These are phyloP conservation scores for Prosopocoilus inquinatus DNA, from an alignment of 2,888 invertebrate genomes.

Conservation along the genomic window DNA sequence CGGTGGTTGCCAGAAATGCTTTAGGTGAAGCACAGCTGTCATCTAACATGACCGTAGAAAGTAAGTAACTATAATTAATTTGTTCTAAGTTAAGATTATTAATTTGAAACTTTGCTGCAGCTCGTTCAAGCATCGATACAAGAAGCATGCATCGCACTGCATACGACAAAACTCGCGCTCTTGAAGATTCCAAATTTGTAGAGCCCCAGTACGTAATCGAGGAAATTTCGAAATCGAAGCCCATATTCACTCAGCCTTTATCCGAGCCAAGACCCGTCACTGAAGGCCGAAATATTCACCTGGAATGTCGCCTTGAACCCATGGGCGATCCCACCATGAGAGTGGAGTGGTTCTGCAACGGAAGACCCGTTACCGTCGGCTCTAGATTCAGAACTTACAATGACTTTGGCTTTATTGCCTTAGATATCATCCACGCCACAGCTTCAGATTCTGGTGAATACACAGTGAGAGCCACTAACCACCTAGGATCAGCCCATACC, in stretches of 20 bases:
- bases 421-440: conserved; percentile 92
- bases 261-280: conserved; percentile 81
- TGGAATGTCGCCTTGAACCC: conserved; percentile 89
- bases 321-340: conserved; percentile 96
- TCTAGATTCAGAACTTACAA: conserved; percentile 93
- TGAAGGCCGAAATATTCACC: conserved; percentile 87
- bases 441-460: conserved; percentile 96
- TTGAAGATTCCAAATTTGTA: conserved; percentile 82
- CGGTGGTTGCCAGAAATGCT: conserved; percentile 87
- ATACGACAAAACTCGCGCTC: conserved; percentile 81
- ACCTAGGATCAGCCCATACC: conserved; percentile 88
- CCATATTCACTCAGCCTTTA: conserved; percentile 88
- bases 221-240: conserved; percentile 91
- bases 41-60: conserved; percentile 84
- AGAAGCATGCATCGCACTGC: conserved; percentile 86
- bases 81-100: background rate
- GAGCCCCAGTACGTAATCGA: conserved; percentile 88
- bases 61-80: conserved; percentile 62
- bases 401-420: conserved; percentile 95
- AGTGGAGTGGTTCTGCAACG: conserved; percentile 96
- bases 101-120: conserved; percentile 54
- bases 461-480: conserved; percentile 90
- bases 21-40: conserved; percentile 84
- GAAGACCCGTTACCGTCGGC: conserved; percentile 81
- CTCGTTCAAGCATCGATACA: conserved; percentile 85